Evolutionary conservation across 2,113 vertebrate species (phyloP), one percentile per base, ranked within the genome.

Genomic region (Cervus canadensis): DNA sequence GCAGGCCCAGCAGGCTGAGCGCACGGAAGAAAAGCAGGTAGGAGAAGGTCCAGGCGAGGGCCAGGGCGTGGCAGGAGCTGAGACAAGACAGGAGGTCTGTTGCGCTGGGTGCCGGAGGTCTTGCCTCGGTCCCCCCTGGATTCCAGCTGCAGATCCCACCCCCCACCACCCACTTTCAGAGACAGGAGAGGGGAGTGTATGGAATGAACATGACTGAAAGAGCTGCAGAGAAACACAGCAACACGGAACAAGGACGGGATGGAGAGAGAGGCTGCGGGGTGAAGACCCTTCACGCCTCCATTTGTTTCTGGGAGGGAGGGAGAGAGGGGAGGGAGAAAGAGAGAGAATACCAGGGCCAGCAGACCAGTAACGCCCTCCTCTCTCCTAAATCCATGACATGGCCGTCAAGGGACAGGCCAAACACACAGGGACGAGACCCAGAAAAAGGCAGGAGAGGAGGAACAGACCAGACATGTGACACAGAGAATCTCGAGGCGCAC

Each of bases 1-100:
- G 99, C 33, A 99, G 98, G 64, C 99, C 98, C 56, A 99, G 99
- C 97, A 98, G 98, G 10, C 99, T 98, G 88, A 98, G 97, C 2
- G 99, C 97, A 0, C 99, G 99, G 98, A 99, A 99, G 98, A 99
- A 99, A 33, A 99, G 98, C 62, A 99, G 99, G 97, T 99, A 99
- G 93, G 99, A 98, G 95, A 99, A 99, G 8, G 99, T 99, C 99
- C 99, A 99, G 89, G 91, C 98, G 9, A 99, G 99, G 17, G 98
- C 99, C 97, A 99, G 94, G 19, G 98, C 98, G 1, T 99, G 99
- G 19, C 99, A 99, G 87, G 98, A 98, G 95, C 99, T 99, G 93
- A n/a, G 87, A 26, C 90, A 28, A 95, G 59, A 71, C 19, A 36
- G 54, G 64, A 90, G 26, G 64, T 6, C 10, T 5, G 0, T 30